phyloP scores from a whole-genome alignment of 92 coral and sea anemone species.

The Phenganax subtilis region DNA sequence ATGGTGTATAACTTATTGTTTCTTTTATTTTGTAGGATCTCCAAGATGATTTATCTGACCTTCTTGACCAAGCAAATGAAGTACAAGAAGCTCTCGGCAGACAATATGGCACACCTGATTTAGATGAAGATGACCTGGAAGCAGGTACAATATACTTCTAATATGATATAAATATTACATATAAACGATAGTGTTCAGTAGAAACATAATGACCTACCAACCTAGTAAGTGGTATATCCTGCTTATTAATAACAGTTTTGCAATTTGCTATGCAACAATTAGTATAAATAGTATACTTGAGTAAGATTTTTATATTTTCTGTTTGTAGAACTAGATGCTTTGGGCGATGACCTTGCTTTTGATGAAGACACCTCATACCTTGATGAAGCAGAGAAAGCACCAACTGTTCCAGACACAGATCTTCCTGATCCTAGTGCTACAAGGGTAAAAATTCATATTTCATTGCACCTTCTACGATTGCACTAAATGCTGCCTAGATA shows the following conservation, averaged over 20 bases:
- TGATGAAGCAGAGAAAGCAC: constrained; percentile 89
- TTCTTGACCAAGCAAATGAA: constrained; percentile 95
- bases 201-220: too few species aligned
- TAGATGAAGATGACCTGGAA: constrained; percentile 94
- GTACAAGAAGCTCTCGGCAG: constrained; percentile 96
- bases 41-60: constrained; percentile 97
- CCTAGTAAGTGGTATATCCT: too few species aligned
- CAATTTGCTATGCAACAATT: neutral
- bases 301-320: neutral
- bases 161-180: too few species aligned
- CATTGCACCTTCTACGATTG: neutral
- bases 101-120: constrained; percentile 89
- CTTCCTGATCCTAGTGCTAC: constrained; percentile 63
- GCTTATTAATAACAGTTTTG: too few species aligned
- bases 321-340: constrained; percentile 82
- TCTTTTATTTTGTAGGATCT: constrained; percentile 58
- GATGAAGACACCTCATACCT: constrained; percentile 97
- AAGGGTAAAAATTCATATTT: neutral
- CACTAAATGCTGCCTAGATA: neutral
- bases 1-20: neutral
- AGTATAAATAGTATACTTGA: neutral
- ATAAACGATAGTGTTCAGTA: too few species aligned
- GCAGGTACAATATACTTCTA: constrained; percentile 59
- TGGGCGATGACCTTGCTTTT: constrained; percentile 89
- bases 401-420: constrained; percentile 88